Base-by-base conservation (phyloP, 2,113 vertebrate species). In the Tringa solitaria region DNA sequence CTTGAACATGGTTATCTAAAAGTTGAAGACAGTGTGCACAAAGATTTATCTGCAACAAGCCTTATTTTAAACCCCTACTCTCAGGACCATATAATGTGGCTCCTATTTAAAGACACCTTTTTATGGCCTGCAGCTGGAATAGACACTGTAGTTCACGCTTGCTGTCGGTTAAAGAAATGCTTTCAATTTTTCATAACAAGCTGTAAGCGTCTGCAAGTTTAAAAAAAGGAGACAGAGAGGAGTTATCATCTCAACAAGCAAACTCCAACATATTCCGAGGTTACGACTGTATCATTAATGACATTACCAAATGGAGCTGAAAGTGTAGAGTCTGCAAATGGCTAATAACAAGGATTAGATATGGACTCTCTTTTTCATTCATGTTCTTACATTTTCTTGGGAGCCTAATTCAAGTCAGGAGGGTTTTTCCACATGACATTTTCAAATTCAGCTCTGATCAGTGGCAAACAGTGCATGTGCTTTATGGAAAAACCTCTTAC, bases 271-370 rank as follows among this genome's bases (percentile, higher is more conserved):
- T 80, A 94, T 91, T 97, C 84, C 89, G 95, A 95, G 95, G 93
- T 96, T 98, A 97, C 87, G 65, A 54, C 86, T 63, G 81, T 53
- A 96, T 98, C 95, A 97, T 97, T 96, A 97, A 97, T 95, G 87
- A 63, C 23, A 73, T 78, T 90, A 88, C 43, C 74, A 97, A 98
- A 97, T 94, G 81, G 79, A 96, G 84, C 74, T 93, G 84, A 96
- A 97, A 94, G 87, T 64, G 14, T 95, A 94, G 94, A 95, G 92
- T 95, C 85, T 95, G 90, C 96, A 97, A 95, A 97, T 89, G 76
- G 87, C 64, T 94, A 94, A 96, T 97, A 96, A 96, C 54, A 84
- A 96, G 93, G 80, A 81, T 91, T 95, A 95, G 84, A 93, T 73
- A 94, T 87, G 84, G 69, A 78, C 13, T 87, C 51, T 85, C 17